Percentiles rank a stretch among this genome's conserved stretches.
Conservation (phyloP, 1,140 invertebrate genomes). For the Tetramorium alpestre region DNA sequence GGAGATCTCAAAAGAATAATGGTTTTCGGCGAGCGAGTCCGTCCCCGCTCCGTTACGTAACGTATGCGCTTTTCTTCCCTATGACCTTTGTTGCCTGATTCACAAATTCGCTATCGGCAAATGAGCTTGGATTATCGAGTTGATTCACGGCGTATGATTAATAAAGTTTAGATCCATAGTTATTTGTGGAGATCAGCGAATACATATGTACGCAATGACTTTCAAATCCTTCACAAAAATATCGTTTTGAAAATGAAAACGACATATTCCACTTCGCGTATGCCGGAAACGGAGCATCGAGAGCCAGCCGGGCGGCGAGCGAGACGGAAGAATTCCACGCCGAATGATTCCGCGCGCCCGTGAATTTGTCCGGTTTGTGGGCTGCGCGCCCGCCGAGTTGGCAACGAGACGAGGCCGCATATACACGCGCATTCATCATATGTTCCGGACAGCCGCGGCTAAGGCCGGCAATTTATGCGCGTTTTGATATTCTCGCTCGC, state of each 20-base stretch:
- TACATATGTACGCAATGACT: not conserved
- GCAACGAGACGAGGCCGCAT: slow-evolving; percentile 57
- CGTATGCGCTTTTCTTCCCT: slow-evolving; percentile 40
- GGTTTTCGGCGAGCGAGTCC: slow-evolving; percentile 45
- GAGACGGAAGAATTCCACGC: not conserved
- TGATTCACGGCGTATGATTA: not conserved
- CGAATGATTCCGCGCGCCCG: slow-evolving; percentile 54
- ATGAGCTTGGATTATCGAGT: not conserved
- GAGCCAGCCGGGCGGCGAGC: not conserved
- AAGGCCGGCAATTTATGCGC: slow-evolving; percentile 77
- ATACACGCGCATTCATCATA: slow-evolving; percentile 73
- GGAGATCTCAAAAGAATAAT: slow-evolving; percentile 60
- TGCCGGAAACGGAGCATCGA: not conserved
- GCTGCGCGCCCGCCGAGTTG: slow-evolving; percentile 53
- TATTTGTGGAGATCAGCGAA: not conserved
- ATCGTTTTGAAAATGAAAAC: not conserved
- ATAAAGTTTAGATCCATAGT: not conserved
- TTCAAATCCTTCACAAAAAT: not conserved
- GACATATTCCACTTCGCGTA: not conserved
- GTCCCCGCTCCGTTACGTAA: slow-evolving; percentile 27
- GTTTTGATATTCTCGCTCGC: slow-evolving; percentile 77
- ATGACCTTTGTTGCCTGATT: slow-evolving; percentile 47
- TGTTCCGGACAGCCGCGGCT: slow-evolving; percentile 59
- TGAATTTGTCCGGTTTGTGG: slow-evolving; percentile 50
- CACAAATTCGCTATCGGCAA: not conserved